Base-by-base conservation (phyloP, 2,888 invertebrate genomes). In the Serrognathus titanus region DNA sequence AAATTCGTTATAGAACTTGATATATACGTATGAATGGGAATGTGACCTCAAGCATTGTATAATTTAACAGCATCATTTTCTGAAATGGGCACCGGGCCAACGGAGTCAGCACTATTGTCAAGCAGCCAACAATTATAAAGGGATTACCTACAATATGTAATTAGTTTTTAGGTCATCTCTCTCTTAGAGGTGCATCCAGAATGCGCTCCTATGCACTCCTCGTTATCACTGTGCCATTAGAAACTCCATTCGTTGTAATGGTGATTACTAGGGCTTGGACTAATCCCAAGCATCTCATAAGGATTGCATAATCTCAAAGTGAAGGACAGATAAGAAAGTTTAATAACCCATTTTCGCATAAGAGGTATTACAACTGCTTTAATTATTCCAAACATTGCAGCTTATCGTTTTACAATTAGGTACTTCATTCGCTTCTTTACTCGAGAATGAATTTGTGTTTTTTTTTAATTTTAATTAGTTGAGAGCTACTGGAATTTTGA, bases 81-180 rank as follows among this genome's bases (percentile, higher is more conserved):
- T 16, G 13, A 39, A 67, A 62, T 61, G 67, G 70, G 69, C 68
- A 65, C 63, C 48, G 55, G 64, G 66, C 71, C 71, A 70, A 63
- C 63, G 38, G 43, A 63, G 57, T 66, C 66, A 58, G 66, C 67
- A 60, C 69, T 64, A 72, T 73, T 73, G 73, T 73, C 72, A 71
- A 68, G 66, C 70, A 66, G 71, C 69, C 71, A 69, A 69, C 70
- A 71, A 73, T 73, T 73, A 73, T 71, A 71, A 69, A 69, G 69
- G 71, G 71, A 73, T 74, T 73, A 73, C 70, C 69, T 70, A 70
- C 71, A 69, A 71, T 71, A 68, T 70, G 72, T 71, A 73, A 73
- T 72, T 73, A 71, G 69, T 70, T 66, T 66, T 68, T 70, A 66
- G 64, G 58, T 55, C 47, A 47, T 58, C 60, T 60, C 61, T 54